phyloP scores from a whole-genome alignment of 2,888 invertebrate species.

The Antheraea yamamai region DNA sequence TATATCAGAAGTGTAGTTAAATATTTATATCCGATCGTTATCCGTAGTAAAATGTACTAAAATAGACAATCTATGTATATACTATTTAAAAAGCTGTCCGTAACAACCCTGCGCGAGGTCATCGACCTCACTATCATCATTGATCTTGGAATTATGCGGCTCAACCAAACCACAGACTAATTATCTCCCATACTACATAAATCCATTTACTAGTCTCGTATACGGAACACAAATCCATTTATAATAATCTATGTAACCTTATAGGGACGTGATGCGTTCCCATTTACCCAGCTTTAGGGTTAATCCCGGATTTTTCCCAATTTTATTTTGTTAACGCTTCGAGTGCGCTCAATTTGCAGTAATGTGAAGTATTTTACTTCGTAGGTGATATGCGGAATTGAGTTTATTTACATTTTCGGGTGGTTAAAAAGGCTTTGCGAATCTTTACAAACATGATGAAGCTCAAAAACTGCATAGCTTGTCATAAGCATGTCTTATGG shows the following conservation, averaged over 20 bases:
- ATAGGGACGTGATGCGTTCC: conserved; percentile 31
- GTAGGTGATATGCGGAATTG: conserved; percentile 43
- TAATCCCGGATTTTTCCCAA: conserved; percentile 49
- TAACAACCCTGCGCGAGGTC: conserved; percentile 17
- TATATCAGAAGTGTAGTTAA: conserved; percentile 6
- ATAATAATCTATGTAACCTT: conserved; percentile 28
- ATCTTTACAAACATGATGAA: too few species aligned
- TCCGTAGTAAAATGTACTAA: conserved; percentile 7
- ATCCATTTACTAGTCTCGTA: conserved; percentile 24
- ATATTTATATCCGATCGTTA: conserved; percentile 2
- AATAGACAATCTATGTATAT: neutral
- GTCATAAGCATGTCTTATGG: too few species aligned
- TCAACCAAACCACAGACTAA: conserved; percentile 33
- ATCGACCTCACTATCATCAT: conserved; percentile 25
- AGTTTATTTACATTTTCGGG: conserved; percentile 39
- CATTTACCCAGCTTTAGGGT: conserved; percentile 37
- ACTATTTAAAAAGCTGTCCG: neutral
- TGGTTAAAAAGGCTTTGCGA: conserved; percentile 36
- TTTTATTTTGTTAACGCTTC: conserved; percentile 54
- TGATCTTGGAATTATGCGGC: conserved; percentile 27
- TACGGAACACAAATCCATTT: conserved; percentile 30
- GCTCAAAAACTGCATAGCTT: too few species aligned
- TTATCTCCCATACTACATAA: conserved; percentile 28
- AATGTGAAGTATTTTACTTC: conserved; percentile 55
- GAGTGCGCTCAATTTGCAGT: conserved; percentile 61